Evolutionary conservation across 2,888 invertebrate genomes (phyloP).

Genomic region (Agrochola macilenta): DNA sequence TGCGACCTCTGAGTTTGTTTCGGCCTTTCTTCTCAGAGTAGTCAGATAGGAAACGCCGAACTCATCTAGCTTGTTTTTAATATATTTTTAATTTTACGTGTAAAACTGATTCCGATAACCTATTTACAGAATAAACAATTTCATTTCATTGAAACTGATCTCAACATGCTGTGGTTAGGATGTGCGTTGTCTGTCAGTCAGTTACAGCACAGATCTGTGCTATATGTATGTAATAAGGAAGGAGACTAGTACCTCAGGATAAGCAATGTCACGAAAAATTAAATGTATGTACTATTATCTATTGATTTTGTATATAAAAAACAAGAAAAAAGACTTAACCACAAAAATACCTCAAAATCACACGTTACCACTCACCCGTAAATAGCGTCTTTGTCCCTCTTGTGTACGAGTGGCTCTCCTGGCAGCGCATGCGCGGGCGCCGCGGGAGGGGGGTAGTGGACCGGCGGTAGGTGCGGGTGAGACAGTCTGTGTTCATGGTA

Average conservation of each 20-base stretch:
- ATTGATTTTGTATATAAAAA: not conserved
- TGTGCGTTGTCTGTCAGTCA: not conserved
- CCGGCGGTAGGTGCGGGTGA: slow-evolving; percentile 93
- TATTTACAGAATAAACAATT: no score
- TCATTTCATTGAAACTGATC: not conserved
- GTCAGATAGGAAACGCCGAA: no score
- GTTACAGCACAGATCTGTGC: not conserved
- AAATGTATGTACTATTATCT: not conserved
- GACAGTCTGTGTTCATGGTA: slow-evolving; percentile 96
- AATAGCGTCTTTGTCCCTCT: slow-evolving; percentile 99
- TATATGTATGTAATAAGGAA: not conserved
- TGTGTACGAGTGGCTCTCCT: slow-evolving; percentile 97
- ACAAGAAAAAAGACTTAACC: slow-evolving; percentile 12
- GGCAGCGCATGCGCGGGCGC: slow-evolving; percentile 97
- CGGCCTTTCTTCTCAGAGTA: no score
- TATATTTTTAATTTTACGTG: no score
- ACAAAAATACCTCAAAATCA: slow-evolving; percentile 66
- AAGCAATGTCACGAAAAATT: not conserved
- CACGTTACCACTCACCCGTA: slow-evolving; percentile 96
- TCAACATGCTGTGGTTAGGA: no score
- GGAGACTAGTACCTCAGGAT: not conserved
- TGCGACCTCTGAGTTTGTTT: no score
- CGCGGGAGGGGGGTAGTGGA: slow-evolving; percentile 96
- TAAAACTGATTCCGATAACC: no score
- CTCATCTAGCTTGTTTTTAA: no score